Base-by-base conservation (phyloP, 2,113 vertebrate species). In the Cyanoderma ruficeps region DNA sequence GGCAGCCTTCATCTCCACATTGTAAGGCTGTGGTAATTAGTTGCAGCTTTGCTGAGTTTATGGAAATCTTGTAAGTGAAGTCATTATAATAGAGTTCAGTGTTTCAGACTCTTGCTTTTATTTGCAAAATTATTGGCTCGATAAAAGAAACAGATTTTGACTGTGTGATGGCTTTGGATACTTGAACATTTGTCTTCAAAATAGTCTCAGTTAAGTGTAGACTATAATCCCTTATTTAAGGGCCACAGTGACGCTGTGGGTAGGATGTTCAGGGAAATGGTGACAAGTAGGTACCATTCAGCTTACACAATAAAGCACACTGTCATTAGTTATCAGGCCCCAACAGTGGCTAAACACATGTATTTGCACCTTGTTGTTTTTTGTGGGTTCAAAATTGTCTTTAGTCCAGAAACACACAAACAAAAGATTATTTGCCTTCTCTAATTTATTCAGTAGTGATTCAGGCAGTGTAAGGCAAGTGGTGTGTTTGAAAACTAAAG, bases 11-110 rank as follows among this genome's bases (percentile, higher is more conserved):
- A 41, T 64, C 64, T 86, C 57, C 35, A 50, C 18, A 11, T 87
- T 95, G 8, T 60, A 83, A 93, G 64, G 59, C 21, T 24, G 55
- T 59, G 68, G 52, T 95, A 97, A 97, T 97, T 96, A 97, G 78
- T 8, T 75, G 74, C 69, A 91, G 50, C 88, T 91, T 72, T 96
- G 69, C 96, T 96, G 95, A 97, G 57, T 81, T 89, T 41, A 67
- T 92, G 76, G 84, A 93, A 97, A 90, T 94, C 70, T 81, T 78
- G 77, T 57, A 70, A 77, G 71, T 80, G 52, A 92, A 95, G 65
- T 94, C 65, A 93, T 94, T 91, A 89, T 88, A 93, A 94, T 10
- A 81, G 65, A 30, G 8, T 57, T 94, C 78, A 89, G 86, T 50
- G 72, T 82, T 70, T 82, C 69, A 94, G 87, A 17, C 41, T 77